Base-by-base conservation (phyloP, 2,888 invertebrate species). In the Megaustenia siamemsis region DNA sequence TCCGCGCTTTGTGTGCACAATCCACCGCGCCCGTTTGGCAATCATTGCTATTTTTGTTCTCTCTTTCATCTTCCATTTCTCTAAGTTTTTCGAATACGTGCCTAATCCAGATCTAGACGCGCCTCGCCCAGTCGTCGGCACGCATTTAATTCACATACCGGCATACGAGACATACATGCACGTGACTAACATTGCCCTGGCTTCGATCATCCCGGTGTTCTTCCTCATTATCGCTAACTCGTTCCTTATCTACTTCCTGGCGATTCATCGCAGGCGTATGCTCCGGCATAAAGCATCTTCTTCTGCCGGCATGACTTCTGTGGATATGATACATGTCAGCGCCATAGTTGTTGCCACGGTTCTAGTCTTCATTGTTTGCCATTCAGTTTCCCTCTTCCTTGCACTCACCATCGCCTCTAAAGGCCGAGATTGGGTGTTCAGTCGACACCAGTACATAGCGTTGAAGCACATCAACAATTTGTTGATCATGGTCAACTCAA, bases 71-170 rank as follows among this genome's bases (percentile, higher is more conserved):
- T 87, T 90, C 84, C 88, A 89, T 79, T 83, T 87, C 75, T 89
- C 88, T 53, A 89, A 89, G 82, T 88, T 88, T 82, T 89, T 89
- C 71, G 89, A 89, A 68, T 88, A 88, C 77, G 84, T 82, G 28
- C 88, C 88, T 73, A 88, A 89, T 86, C 40, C 79, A 2, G 86
- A 89, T 80, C 82, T 86, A 21, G 53, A 18, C n/a, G n/a, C 28
- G 18, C 85, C 84, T 0, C 49, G 6, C 5, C 82, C 75, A 6
- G 43, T 88, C 66, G 68, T 84, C 28, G 43, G 43, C 43, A 87
- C 87, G 3, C 45, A 84, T 45, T 82, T 89, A 53, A 79, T 84
- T 21, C 69, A 82, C 43, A 88, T 81, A 32, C 86, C 82, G 45
- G 45, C 83, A 5, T 89, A 89, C 81, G 86, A 88, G 60, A 87